phyloP scores from a whole-genome alignment of 2,113 vertebrate species.

The Nycticebus coucang region DNA sequence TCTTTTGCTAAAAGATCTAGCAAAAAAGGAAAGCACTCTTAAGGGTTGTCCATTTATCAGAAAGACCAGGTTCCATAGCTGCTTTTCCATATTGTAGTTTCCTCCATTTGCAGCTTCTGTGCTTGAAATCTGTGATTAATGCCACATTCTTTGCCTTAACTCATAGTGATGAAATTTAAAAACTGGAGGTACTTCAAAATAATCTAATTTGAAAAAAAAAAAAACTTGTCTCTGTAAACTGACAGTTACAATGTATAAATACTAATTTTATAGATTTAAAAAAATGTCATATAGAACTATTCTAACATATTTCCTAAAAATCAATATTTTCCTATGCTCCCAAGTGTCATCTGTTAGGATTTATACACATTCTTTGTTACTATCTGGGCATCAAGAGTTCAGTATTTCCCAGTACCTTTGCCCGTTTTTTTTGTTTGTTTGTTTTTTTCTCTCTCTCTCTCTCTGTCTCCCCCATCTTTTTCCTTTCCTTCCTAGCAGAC shows the following conservation, averaged over 20 bases:
- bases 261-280: neutral
- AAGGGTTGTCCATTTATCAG: neutral
- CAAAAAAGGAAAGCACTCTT: neutral
- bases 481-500: neutral
- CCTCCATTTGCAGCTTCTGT: conserved; percentile 7
- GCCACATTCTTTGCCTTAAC: neutral
- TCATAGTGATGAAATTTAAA: neutral
- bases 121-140: conserved; percentile 52
- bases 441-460: neutral
- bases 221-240: neutral
- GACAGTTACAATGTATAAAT: neutral
- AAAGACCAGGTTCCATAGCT: neutral
- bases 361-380: neutral
- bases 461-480: neutral
- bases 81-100: neutral
- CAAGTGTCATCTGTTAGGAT: neutral
- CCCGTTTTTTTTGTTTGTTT: neutral
- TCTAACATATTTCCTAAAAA: neutral
- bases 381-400: neutral
- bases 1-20: neutral
- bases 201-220: conserved; percentile 19
- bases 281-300: neutral
- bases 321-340: neutral
- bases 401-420: neutral
- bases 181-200: neutral